A percentile compares a stretch with the other conserved stretches of the same genome.
phyloP scores from a whole-genome alignment of 2,888 invertebrate genomes.

The Rhagonycha fulva region DNA sequence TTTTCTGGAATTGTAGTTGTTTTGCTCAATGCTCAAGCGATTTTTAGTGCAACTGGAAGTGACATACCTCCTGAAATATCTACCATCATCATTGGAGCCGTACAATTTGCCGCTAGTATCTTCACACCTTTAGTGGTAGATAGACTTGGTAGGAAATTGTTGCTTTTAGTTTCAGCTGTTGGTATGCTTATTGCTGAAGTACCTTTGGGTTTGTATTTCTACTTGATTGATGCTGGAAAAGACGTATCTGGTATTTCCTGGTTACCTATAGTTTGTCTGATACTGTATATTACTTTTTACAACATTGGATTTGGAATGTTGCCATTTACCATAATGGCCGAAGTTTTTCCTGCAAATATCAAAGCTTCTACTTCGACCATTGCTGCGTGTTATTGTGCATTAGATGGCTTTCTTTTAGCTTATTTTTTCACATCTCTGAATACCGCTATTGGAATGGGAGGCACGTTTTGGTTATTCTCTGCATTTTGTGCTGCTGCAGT shows the following conservation, averaged over 20 bases:
- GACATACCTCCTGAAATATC: slow-evolving; percentile 63
- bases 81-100: slow-evolving; percentile 73
- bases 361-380: slow-evolving; percentile 51
- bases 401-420: slow-evolving; percentile 73
- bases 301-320: slow-evolving; percentile 72
- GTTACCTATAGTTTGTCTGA: slow-evolving; percentile 48
- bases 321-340: slow-evolving; percentile 71
- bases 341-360: slow-evolving; percentile 66
- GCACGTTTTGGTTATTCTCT: too few relatives aligned
- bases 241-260: background rate
- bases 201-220: slow-evolving; percentile 63
- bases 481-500: too few relatives aligned
- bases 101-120: slow-evolving; percentile 72
- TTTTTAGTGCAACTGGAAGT: slow-evolving; percentile 69
- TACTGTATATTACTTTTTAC: slow-evolving; percentile 74
- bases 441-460: too few relatives aligned
- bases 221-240: slow-evolving; percentile 58
- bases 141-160: slow-evolving; percentile 69
- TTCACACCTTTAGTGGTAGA: slow-evolving; percentile 77
- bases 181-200: slow-evolving; percentile 69
- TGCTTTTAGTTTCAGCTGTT: slow-evolving; percentile 70
- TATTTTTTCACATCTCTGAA: slow-evolving; percentile 62
- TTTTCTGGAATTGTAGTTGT: slow-evolving; percentile 81
- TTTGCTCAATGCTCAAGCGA: slow-evolving; percentile 74
- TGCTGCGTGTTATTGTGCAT: slow-evolving; percentile 76